Base-by-base conservation (phyloP, 2,797 vertebrate genomes). In the Gallinago solitaria region DNA sequence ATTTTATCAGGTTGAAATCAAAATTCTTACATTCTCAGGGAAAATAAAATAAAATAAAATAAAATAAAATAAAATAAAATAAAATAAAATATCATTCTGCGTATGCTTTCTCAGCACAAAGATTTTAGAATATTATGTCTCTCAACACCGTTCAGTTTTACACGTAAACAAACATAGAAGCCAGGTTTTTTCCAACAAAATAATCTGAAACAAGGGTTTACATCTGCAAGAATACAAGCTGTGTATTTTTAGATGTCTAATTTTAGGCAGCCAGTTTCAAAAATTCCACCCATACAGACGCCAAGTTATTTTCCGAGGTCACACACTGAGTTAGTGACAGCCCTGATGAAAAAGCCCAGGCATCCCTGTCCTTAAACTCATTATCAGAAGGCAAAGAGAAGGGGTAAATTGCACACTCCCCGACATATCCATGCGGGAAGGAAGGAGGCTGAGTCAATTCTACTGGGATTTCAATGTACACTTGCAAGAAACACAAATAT, bases 201-300 rank as follows among this genome's bases (percentile, higher is more conserved):
- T 51, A 67, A 90, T n/a, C 54, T 63, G 39, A 83, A 79, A 41
- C 28, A 47, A 92, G 48, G 54, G 48, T 70, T 74, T 43, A 54
- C 37, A 81, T 65, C 84, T 94, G 69, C 70, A 95, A 43, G 41
- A 83, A 89, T 18, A 89, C 27, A 68, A 83, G 65, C 30, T 89
- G 39, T 81, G 93, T 96, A 90, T 91, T 94, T 94, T 95, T 59
- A 93, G 78, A 68, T 32, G 65, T 45, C 89, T 95, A 91, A 95
- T 71, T 93, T 92, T 79, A 95, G 76, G 84, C 61, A 90, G n/a
- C n/a, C 76, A 47, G 1, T 45, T 93, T 88, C 73, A 89, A 90
- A 93, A 95, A 90, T 90, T 95, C 94, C 94, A 69, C 65, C 67
- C 69, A 9, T 59, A 14, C 9, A 71, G 74, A 88, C 1, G 20